These are phyloP conservation scores for Bombus waltoni DNA, from an alignment of 1,140 invertebrate genomes.

Conservation along the genomic window DNA sequence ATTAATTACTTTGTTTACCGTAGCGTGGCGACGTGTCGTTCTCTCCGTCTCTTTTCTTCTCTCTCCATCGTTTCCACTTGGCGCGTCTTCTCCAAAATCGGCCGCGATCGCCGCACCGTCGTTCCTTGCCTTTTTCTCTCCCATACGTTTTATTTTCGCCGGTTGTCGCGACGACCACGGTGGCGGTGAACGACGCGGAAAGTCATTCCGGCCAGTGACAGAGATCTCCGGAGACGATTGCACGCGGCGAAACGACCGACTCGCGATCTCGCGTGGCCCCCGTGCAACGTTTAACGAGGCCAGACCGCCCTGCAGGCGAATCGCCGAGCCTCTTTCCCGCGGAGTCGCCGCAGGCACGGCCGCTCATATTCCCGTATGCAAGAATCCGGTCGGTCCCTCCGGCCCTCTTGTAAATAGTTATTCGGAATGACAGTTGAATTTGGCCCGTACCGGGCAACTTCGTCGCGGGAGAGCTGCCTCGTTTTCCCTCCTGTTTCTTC, in stretches of 20 bases:
- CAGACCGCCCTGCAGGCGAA: slow-evolving; percentile 70
- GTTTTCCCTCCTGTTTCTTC: background rate
- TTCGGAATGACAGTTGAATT: slow-evolving; percentile 79
- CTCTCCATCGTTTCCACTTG: background rate
- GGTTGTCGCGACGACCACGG: background rate
- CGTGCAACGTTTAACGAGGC: slow-evolving; percentile 69
- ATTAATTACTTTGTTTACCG: slow-evolving; percentile 39
- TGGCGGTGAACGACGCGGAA: slow-evolving; percentile 56
- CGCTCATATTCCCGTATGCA: slow-evolving; percentile 64
- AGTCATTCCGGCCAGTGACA: slow-evolving; percentile 66
- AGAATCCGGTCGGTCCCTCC: slow-evolving; percentile 59
- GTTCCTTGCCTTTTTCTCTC: background rate
- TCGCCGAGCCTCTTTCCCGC: slow-evolving; percentile 27
- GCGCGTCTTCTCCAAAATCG: background rate
- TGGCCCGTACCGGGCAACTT: slow-evolving; percentile 49
- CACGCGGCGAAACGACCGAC: slow-evolving; percentile 42
- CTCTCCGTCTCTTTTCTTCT: background rate
- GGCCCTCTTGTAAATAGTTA: slow-evolving; percentile 78
- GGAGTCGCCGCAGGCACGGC: background rate
- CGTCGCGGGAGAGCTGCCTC: slow-evolving; percentile 47
- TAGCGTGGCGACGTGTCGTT: background rate
- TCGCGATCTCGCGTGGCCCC: slow-evolving; percentile 46
- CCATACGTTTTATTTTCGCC: background rate
- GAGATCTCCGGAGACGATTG: slow-evolving; percentile 63
- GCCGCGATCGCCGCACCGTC: background rate